Conservation (phyloP, 64 coral and sea anemone species). For the Acropora tenuis region DNA sequence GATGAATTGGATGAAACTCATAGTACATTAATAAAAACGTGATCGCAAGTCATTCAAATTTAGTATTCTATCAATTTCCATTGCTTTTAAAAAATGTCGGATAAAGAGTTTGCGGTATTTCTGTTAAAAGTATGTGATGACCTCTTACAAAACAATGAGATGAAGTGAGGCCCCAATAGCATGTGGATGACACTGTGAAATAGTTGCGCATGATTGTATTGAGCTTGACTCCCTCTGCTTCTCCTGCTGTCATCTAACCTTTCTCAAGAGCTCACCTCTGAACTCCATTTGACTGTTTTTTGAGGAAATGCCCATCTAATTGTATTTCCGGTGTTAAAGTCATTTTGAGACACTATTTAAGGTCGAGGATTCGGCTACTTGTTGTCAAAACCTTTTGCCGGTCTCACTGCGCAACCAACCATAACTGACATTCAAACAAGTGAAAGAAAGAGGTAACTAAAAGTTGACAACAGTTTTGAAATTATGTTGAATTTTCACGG, state of each 20-base stretch:
- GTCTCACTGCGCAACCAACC: background rate
- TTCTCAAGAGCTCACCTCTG: background rate
- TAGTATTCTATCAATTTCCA: constrained; percentile 46
- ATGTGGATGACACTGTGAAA: background rate
- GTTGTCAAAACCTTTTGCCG: background rate
- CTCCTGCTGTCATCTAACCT: no score
- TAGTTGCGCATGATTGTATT: background rate
- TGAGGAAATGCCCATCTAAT: constrained; percentile 1
- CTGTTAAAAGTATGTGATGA: no score
- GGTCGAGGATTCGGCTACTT: background rate
- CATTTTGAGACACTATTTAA: background rate
- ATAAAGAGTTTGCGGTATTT: no score
- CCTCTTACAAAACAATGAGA: no score
- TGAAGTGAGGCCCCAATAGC: no score
- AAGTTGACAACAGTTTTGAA: background rate
- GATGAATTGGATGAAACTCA: background rate
- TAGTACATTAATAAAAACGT: background rate
- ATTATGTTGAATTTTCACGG: background rate
- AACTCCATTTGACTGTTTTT: background rate
- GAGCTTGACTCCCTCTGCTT: background rate
- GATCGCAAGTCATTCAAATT: background rate
- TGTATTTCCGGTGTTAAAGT: constrained; percentile 33
- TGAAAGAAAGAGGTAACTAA: constrained; percentile 1
- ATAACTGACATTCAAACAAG: background rate
- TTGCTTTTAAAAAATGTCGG: background rate